phyloP scores from a whole-genome alignment of 2,888 invertebrate genomes.

The Labia minor region DNA sequence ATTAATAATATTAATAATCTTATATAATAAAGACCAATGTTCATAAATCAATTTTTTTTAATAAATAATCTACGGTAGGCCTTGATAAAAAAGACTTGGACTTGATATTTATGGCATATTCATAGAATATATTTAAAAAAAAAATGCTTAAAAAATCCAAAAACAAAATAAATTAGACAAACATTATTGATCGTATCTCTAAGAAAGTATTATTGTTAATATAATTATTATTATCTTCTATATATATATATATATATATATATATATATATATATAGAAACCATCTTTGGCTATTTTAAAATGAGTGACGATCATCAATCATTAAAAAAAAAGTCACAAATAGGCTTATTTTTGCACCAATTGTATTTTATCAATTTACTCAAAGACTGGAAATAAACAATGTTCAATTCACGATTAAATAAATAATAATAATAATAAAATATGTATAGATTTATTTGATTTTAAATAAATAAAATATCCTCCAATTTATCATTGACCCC shows the following conservation, averaged over 20 bases:
- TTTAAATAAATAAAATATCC: neutral
- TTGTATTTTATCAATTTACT: neutral
- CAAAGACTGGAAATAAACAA: conserved; percentile 3
- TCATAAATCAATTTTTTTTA: no score
- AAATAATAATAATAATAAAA: neutral
- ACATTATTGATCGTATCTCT: no score
- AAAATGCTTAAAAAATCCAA: no score
- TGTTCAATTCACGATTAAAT: neutral
- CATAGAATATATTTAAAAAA: no score
- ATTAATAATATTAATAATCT: no score
- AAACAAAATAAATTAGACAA: no score
- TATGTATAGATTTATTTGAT: neutral
- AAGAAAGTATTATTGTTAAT: neutral
- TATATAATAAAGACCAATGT: no score
- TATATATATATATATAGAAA: neutral
- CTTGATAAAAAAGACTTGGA: neutral
- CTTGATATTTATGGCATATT: neutral
- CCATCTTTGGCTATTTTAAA: neutral
- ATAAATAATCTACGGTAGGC: neutral
- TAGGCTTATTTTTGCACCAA: conserved; percentile 3
- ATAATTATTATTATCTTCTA: neutral
- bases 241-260: neutral
- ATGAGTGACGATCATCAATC: neutral
- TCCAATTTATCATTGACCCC: no score
- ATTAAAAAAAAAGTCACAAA: neutral